Base-by-base conservation (phyloP, 2,797 vertebrate genomes). In the Sarcoramphus papa region DNA sequence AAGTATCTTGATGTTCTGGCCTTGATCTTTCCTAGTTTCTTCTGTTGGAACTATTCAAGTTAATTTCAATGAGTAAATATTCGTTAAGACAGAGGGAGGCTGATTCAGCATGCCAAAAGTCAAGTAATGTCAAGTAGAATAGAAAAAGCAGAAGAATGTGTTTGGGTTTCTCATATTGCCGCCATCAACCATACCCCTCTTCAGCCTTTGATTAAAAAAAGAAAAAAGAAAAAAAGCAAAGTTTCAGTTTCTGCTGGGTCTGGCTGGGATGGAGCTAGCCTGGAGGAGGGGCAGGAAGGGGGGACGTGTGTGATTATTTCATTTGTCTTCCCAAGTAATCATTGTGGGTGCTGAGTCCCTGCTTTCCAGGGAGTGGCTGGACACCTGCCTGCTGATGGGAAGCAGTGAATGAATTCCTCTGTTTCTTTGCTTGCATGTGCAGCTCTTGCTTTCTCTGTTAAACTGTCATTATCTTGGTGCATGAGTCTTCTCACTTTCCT, bases 121-220 rank as follows among this genome's bases (percentile, higher is more conserved):
- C 47, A 83, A 82, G 22, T n/a, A 40, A 72, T 13, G 19, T 57
- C 41, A 93, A 62, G 18, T 47, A 87, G 28, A 92, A 23, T 5
- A 57, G 25, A 62, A 76, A 81, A 75, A 91, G 60, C 15, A 72
- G 28, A 80, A 76, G 35, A 78, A 57, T 9, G 14, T 24, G 9
- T 70, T 81, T 65, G 37, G 3, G 8, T 79, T 92, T 80, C 56
- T 79, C 18, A 21, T 56, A 74, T 41, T 76, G 40, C 11, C 47
- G 41, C 35, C n/a, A 47, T 2, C 5, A 1, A 7, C 59, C 35
- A 79, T 30, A 37, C 0, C 6, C 4, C 1, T 48, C 33, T 51
- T 74, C 62, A 83, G n/a, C 4, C 17, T 31, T 59, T 19, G 3
- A 43, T 9, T 9, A 1, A 27, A 54, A 50, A 37, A 37, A 31